Base-by-base conservation (phyloP, 2,888 invertebrate genomes). In the Drosophila prostipennis region DNA sequence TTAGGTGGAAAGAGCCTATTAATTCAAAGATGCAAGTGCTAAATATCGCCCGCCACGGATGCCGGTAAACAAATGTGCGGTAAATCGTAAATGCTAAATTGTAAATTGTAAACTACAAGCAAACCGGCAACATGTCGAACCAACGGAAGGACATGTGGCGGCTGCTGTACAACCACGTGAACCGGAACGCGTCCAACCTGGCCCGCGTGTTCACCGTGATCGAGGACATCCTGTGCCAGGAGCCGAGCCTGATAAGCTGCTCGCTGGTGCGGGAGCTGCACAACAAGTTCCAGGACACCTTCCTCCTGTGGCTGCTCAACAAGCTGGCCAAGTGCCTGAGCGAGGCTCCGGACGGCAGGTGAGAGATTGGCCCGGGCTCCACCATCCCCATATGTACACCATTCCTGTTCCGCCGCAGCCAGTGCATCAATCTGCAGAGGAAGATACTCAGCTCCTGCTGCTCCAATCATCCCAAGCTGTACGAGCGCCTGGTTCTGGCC, bases 61-160 rank as follows among this genome's bases (percentile, higher is more conserved):
- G 48, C 16, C 32, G 10, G 32, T 48, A 34, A 48, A 46, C 26
- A 46, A 46, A 46, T 14, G 46, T 46, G 6, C 8, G 34, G 4
- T 11, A 5, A 11, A 34, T 34, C 13, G 5, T 5, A 34, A 34
- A 34, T 34, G n/a, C n/a, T n/a, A n/a, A n/a, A n/a, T n/a, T n/a
- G n/a, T n/a, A n/a, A n/a, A n/a, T n/a, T n/a, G n/a, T n/a, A 16
- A 32, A 11, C 23, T 67, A 37, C 13, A 60, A 37, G 10, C 8
- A 23, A 51, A 19, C 14, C 29, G 13, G 7, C 43, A 69, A 52
- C 19, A 90, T 91, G 91, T 74, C 91, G n/a, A 79, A 60, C 10
- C 82, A 81, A 2, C 90, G 90, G 0, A 89, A 87, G 57, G 91
- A 91, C 61, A 91, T 91, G 82, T 91, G 91, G 91, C 89, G 88